phyloP scores from a whole-genome alignment of 1,140 invertebrate genomes.

The Pentalonia nigronervosa region DNA sequence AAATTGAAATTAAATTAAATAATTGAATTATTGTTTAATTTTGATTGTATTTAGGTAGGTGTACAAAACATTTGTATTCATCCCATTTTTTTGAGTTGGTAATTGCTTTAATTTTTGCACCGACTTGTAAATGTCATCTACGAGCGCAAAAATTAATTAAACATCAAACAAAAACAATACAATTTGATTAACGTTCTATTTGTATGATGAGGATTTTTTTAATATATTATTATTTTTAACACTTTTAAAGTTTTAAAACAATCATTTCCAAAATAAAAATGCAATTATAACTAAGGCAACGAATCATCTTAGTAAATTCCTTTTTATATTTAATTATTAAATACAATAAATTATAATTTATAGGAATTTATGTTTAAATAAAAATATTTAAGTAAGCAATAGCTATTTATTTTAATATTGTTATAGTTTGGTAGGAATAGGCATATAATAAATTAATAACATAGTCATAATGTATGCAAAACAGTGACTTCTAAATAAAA shows the following conservation, averaged over 20 bases:
- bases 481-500: no score
- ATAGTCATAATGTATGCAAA: no score
- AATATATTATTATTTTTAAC: background rate
- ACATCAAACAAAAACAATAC: background rate
- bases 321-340: no score
- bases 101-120: background rate
- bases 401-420: background rate
- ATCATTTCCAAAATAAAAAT: background rate
- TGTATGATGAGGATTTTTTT: background rate
- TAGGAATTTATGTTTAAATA: background rate
- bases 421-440: background rate
- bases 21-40: background rate
- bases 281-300: background rate
- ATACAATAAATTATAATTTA: no score
- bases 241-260: background rate
- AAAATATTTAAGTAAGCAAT: background rate
- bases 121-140: no score
- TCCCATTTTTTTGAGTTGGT: background rate
- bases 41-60: background rate
- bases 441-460: no score
- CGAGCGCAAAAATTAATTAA: background rate
- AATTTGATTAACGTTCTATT: background rate
- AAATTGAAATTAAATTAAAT: background rate
- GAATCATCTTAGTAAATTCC: background rate
- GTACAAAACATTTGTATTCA: background rate